A percentile compares a stretch with the other conserved stretches of the same genome.
phyloP scores from a whole-genome alignment of 30 jellyfish, hydroid and myxozoan species.

The Clytia hemisphaerica region DNA sequence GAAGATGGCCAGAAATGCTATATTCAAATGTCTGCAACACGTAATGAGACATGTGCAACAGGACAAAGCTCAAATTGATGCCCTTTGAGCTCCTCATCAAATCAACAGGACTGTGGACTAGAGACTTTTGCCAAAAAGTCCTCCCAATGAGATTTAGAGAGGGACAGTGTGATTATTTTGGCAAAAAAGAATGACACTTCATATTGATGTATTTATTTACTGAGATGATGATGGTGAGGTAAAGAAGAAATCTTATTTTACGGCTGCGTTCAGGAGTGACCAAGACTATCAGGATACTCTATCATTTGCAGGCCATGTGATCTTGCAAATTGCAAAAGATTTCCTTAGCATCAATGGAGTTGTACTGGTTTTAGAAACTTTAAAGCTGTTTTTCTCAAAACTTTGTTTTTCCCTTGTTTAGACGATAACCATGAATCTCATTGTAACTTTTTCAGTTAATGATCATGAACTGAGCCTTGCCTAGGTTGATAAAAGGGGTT shows the following conservation, averaged over 20 bases:
- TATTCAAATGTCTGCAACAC: slow-evolving; percentile 2
- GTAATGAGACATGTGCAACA: slow-evolving; percentile 4
- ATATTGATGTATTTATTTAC: neutral
- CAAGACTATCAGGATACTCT: slow-evolving; percentile 6
- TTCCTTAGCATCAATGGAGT: neutral
- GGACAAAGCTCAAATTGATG: neutral
- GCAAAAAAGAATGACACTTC: slow-evolving; percentile 2
- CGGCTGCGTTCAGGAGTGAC: slow-evolving; percentile 8
- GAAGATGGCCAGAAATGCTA: neutral
- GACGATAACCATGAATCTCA: too few relatives aligned
- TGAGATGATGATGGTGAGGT: slow-evolving; percentile 1
- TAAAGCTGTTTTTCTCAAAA: too few relatives aligned
- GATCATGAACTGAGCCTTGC: too few relatives aligned
- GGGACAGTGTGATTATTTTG: slow-evolving; percentile 4
- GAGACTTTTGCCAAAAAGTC: too few relatives aligned
- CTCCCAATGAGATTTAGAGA: slow-evolving; percentile 11
- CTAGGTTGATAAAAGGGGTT: too few relatives aligned
- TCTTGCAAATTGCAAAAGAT: neutral
- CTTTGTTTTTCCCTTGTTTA: too few relatives aligned
- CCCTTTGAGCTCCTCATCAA: too few relatives aligned
- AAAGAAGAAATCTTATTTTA: neutral
- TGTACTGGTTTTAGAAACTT: too few relatives aligned
- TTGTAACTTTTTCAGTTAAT: too few relatives aligned
- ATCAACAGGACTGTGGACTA: too few relatives aligned
- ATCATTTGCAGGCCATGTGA: neutral